phyloP scores from a whole-genome alignment of 2,113 vertebrate species.

The Grantiella picta region DNA sequence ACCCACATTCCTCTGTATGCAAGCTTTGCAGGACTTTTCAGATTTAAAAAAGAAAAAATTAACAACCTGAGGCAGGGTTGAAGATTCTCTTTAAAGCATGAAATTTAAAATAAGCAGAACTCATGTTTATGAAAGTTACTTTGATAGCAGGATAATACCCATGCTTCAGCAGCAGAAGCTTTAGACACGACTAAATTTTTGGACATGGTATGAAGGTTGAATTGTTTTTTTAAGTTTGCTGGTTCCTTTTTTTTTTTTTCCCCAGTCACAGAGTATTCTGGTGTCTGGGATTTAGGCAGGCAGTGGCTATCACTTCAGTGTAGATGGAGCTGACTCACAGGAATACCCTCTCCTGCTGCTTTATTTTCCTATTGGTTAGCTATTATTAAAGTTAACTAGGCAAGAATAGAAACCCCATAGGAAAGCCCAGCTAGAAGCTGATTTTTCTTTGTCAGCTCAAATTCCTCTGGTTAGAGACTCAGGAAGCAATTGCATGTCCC shows the following conservation, averaged over 20 bases:
- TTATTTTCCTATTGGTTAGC: conserved; percentile 47
- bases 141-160: neutral
- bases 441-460: conserved; percentile 68
- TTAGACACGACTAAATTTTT: neutral
- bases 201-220: neutral
- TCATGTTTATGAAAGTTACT: neutral
- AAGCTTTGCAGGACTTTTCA: neutral
- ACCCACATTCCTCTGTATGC: neutral
- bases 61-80: neutral
- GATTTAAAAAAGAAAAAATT: neutral
- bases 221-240: neutral
- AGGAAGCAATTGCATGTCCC: neutral
- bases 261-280: neutral
- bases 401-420: conserved; percentile 68
- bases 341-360: conserved; percentile 57
- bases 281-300: neutral
- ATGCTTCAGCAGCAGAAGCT: neutral
- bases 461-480: conserved; percentile 30
- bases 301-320: conserved; percentile 32
- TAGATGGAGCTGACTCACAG: conserved; percentile 61
- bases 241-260: neutral
- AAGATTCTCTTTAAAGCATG: neutral
- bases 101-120: neutral
- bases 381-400: conserved; percentile 76
- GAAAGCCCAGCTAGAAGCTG: conserved; percentile 50